A percentile compares a stretch with the other conserved stretches of the same genome.
Evolutionary conservation across 2,888 invertebrate species (phyloP).

Genomic region (Malthinus flaveolus): DNA sequence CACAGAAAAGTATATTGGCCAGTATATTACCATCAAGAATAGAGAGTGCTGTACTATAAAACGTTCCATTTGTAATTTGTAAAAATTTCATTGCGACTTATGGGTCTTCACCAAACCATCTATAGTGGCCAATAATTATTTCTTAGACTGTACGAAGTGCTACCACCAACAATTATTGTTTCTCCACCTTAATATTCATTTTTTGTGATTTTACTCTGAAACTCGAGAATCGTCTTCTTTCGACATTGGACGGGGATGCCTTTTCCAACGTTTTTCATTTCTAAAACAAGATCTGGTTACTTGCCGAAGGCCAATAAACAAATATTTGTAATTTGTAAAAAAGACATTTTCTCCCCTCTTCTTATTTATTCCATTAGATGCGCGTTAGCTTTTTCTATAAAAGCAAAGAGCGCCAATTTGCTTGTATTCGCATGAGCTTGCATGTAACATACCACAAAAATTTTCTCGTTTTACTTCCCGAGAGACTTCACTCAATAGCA

Average conservation of each 20-base stretch:
- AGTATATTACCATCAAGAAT: too few relatives aligned
- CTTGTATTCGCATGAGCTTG: conserved; percentile 18
- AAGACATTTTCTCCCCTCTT: background rate
- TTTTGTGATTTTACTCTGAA: too few relatives aligned
- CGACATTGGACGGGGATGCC: background rate
- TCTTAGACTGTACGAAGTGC: too few relatives aligned
- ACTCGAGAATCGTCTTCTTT: too few relatives aligned
- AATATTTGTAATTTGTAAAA: conserved; percentile 2
- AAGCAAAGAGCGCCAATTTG: conserved; percentile 11
- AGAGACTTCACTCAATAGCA: conserved; percentile 56
- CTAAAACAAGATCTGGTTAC: background rate
- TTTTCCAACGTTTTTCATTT: background rate
- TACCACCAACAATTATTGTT: too few relatives aligned
- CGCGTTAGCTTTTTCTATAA: background rate
- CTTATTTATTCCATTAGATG: background rate
- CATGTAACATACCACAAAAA: conserved; percentile 27
- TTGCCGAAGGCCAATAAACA: background rate
- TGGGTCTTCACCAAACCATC: too few relatives aligned
- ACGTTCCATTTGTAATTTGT: too few relatives aligned
- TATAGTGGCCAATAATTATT: too few relatives aligned
- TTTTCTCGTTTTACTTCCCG: conserved; percentile 57
- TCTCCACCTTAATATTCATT: too few relatives aligned
- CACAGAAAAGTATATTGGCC: too few relatives aligned
- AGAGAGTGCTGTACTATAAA: too few relatives aligned
- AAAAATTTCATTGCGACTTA: too few relatives aligned